Evolutionary conservation across 2,113 vertebrate species (phyloP).

Genomic region (Silurus glanis): DNA sequence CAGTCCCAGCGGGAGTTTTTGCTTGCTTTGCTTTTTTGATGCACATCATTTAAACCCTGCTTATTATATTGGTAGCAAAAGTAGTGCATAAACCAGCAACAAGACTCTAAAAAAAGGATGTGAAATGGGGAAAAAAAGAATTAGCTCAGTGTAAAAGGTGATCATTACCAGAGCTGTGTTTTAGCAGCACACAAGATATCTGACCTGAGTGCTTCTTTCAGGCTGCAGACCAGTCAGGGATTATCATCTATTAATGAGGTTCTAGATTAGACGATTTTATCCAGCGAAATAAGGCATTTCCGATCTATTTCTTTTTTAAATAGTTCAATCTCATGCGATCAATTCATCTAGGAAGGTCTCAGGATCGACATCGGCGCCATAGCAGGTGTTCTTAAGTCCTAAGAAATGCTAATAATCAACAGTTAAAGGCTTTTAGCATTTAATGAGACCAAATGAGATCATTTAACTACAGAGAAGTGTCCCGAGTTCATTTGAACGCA

Average conservation of each 20-base stretch:
- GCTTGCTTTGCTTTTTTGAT: neutral
- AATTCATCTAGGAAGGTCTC: neutral
- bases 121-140: neutral
- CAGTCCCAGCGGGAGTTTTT: neutral
- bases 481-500: conserved; percentile 5
- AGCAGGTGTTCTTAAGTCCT: neutral
- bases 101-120: neutral
- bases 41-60: conserved; percentile 11
- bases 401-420: conserved; percentile 2
- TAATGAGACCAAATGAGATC: conserved; percentile 34
- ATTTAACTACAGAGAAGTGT: conserved; percentile 22
- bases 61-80: neutral
- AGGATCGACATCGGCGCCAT: neutral
- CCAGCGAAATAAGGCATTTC: neutral
- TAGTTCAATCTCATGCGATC: neutral
- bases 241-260: conserved; percentile 30
- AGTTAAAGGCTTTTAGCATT: neutral
- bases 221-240: neutral
- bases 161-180: neutral
- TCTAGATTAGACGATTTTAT: neutral
- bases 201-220: conserved; percentile 7
- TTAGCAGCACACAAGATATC: conserved; percentile 4
- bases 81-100: neutral
- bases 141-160: neutral
- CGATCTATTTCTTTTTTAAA: neutral